Conservation (phyloP, 2,113 vertebrate genomes). For the Poicephalus gulielmi region DNA sequence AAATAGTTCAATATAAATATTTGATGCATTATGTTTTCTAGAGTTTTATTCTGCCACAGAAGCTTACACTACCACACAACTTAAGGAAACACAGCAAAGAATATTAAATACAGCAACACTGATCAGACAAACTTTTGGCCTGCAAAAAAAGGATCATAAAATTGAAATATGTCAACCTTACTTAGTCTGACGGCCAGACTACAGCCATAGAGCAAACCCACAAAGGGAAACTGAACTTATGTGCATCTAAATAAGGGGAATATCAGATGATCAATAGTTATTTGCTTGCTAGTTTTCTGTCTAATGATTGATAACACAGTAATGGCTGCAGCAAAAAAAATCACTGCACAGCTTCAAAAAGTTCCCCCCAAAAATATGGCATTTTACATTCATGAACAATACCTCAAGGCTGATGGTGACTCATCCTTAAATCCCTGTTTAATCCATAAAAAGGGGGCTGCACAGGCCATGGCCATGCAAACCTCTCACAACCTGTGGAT, state of each 20-base stretch:
- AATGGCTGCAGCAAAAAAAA: neutral
- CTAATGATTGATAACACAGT: neutral
- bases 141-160: slow-evolving; percentile 4
- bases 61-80: neutral
- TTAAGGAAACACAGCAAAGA: neutral
- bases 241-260: neutral
- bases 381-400: neutral
- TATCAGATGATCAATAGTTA: slow-evolving; percentile 25
- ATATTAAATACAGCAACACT: neutral
- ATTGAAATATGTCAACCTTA: slow-evolving; percentile 10
- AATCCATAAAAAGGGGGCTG: neutral
- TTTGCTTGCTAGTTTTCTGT: neutral
- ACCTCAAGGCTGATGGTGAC: neutral
- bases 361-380: neutral
- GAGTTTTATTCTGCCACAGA: neutral
- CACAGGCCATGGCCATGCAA: neutral
- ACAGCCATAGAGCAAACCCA: neutral
- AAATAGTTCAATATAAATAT: neutral
- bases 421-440: neutral
- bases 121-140: neutral
- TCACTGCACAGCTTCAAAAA: neutral
- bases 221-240: neutral
- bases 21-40: neutral
- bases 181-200: neutral
- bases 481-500: neutral